Base-by-base conservation (phyloP, 1,140 invertebrate species). In the Daktulosphaira vitifoliae region DNA sequence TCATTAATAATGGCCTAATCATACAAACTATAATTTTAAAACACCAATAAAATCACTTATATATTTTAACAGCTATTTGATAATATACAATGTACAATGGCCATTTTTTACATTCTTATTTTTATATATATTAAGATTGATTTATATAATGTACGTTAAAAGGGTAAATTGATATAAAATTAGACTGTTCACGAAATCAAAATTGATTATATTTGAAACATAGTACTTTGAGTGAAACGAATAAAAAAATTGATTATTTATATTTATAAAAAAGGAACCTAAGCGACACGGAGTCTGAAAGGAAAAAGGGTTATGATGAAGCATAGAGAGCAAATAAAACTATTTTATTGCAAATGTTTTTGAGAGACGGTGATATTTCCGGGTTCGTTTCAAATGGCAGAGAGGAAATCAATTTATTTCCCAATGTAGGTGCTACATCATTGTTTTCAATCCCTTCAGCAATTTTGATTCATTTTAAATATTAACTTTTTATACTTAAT, bases 341-440 rank as follows among this genome's bases (percentile, higher is more conserved):
- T 48, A 62, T 62, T 62, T 62, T 62, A 62, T 62, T 62, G 46
- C 56, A 46, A 62, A 26, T 62, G 39, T 62, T 62, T 56, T 62
- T 9, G 56, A 62, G 42, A 25, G 42, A 48, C 29, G 54, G 25
- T 46, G 42, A n/a, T 16, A 16, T 62, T 46, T 46, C 54, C 42
- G 42, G 16, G 42, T 13, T 18, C 22, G 54, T 29, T 46, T 25
- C 56, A 62, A 25, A 16, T 62, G 42, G 56, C 39, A 5, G 29
- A 33, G 42, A 25, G 44, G 44, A 54, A 62, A 62, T 25, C 56
- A 62, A 62, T 62, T 62, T 62, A 62, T 62, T 62, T 33, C 42
- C 44, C 15, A 22, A 20, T 62, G 46, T 62, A 46, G 39, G 42
- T 48, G 56, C 56, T 33, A 33, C 25, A 62, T 62, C 56, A 46